phyloP scores from a whole-genome alignment of 2,888 invertebrate species.

The Metalampra italica region DNA sequence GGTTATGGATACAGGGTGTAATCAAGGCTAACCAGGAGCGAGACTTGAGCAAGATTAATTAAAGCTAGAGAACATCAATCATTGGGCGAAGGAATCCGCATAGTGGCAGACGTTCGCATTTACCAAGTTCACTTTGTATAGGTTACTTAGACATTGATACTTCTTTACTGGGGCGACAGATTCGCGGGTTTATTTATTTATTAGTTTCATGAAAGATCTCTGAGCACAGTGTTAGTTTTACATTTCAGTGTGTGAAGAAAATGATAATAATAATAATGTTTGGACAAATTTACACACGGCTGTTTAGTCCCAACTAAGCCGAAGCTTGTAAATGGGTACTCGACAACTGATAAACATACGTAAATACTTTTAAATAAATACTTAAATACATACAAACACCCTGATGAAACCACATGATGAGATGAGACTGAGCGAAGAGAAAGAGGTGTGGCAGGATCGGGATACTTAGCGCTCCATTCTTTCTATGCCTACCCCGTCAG shows the following conservation, averaged over 20 bases:
- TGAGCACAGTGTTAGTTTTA: background rate
- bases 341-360: too few species aligned
- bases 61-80: slow-evolving; percentile 64
- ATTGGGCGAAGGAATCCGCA: slow-evolving; percentile 49
- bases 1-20: slow-evolving; percentile 23
- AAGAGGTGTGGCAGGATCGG: too few species aligned
- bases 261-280: background rate
- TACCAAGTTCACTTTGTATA: slow-evolving; percentile 27
- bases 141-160: slow-evolving; percentile 2
- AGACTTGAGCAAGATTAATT: slow-evolving; percentile 70
- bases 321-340: too few species aligned
- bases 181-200: background rate
- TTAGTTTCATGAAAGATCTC: background rate
- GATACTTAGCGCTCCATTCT: too few species aligned
- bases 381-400: too few species aligned
- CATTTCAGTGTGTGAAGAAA: too few species aligned
- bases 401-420: too few species aligned
- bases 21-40: slow-evolving; percentile 47
- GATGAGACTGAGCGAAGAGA: too few species aligned
- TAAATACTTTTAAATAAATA: too few species aligned
- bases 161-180: background rate
- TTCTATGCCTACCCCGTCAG: too few species aligned
- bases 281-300: background rate
- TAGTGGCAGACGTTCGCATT: slow-evolving; percentile 37
- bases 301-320: too few species aligned